A percentile compares a stretch with the other conserved stretches of the same genome.
phyloP scores from a whole-genome alignment of 2,797 vertebrate species.

The Hapalemur alaotrensis region DNA sequence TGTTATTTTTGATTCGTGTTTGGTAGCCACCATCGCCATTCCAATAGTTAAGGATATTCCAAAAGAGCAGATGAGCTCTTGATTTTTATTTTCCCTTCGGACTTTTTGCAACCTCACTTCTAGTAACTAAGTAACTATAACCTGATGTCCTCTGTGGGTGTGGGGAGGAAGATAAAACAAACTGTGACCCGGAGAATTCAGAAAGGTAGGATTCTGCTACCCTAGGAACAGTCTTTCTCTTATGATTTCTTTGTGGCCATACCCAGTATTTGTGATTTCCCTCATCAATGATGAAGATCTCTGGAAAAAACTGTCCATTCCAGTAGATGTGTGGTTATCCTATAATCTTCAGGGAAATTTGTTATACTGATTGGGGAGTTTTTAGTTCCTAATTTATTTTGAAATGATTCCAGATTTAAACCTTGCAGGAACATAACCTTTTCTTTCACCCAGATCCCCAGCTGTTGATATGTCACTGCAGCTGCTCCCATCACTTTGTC shows the following conservation, averaged over 20 bases:
- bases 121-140: neutral
- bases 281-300: neutral
- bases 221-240: neutral
- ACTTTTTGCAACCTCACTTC: neutral
- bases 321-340: neutral
- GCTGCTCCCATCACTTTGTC: neutral
- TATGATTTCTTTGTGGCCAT: neutral
- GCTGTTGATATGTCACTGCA: neutral
- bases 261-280: neutral
- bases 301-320: neutral
- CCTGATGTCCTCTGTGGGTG: neutral
- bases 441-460: neutral
- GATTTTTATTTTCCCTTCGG: neutral
- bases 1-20: neutral
- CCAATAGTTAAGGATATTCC: neutral
- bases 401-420: neutral
- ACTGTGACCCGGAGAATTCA: neutral
- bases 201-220: neutral
- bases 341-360: neutral
- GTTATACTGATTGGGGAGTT: neutral
- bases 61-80: neutral
- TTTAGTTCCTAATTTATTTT: conserved; percentile 2
- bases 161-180: neutral
- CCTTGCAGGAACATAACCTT: neutral
- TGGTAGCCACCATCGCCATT: neutral